phyloP scores from a whole-genome alignment of 2,113 vertebrate genomes.

The Rostratula benghalensis region DNA sequence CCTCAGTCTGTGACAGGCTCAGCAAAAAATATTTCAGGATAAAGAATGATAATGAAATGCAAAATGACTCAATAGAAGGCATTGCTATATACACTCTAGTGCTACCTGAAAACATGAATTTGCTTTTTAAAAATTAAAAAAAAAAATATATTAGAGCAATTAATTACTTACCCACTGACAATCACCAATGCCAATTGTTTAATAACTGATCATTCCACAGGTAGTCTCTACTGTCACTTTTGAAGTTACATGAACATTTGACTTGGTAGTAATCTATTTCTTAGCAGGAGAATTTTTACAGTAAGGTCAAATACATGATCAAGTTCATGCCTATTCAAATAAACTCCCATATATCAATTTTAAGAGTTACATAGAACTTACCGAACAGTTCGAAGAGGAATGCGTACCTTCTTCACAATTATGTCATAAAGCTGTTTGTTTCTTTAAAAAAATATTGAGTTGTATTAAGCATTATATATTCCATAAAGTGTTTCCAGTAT shows the following conservation, averaged over 20 bases:
- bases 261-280: neutral
- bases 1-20: neutral
- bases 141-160: neutral
- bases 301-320: neutral
- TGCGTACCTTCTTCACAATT: conserved; percentile 82
- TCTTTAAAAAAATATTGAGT: conserved; percentile 70
- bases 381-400: conserved; percentile 88
- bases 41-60: neutral
- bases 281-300: neutral
- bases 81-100: neutral
- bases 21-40: neutral
- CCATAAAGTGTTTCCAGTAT: neutral
- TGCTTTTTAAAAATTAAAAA: neutral
- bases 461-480: neutral
- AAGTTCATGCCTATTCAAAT: neutral
- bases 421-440: conserved; percentile 92
- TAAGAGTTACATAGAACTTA: conserved; percentile 60
- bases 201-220: neutral
- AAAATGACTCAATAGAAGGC: neutral
- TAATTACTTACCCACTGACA: neutral
- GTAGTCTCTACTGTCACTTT: neutral
- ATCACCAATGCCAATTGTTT: neutral
- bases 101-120: neutral
- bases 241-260: neutral
- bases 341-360: neutral